Evolutionary conservation across 30 jellyfish, hydroid and myxozoan genomes (phyloP).

Genomic region (Cassiopea andromeda): DNA sequence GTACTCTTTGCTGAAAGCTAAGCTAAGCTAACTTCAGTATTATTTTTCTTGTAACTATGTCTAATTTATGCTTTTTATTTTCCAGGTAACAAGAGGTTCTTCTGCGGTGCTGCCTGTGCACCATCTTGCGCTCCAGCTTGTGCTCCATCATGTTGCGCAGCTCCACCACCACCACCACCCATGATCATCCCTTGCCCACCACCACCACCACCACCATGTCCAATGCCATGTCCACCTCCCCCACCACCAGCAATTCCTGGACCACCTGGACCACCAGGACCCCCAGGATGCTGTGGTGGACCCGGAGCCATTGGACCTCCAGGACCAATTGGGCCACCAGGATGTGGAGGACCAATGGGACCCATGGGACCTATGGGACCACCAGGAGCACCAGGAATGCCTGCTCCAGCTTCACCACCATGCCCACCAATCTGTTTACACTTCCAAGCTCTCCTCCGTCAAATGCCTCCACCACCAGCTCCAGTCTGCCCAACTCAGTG

Average conservation of each 20-base stretch:
- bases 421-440: slow-evolving; percentile 97
- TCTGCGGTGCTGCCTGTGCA: slow-evolving; percentile 83
- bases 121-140: slow-evolving; percentile 96
- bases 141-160: slow-evolving; percentile 90
- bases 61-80: slow-evolving; percentile 6
- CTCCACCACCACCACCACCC: slow-evolving; percentile 85
- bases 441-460: slow-evolving; percentile 86
- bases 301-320: slow-evolving; percentile 98
- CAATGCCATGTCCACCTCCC: slow-evolving; percentile 51
- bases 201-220: slow-evolving; percentile 91
- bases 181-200: slow-evolving; percentile 86
- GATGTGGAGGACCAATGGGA: slow-evolving; percentile 88
- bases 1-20: too few relatives aligned
- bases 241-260: slow-evolving; percentile 85
- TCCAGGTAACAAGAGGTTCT: slow-evolving; percentile 52
- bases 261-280: slow-evolving; percentile 91
- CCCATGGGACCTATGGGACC: slow-evolving; percentile 92
- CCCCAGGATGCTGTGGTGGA: slow-evolving; percentile 92
- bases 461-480: slow-evolving; percentile 84
- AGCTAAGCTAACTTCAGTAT: neutral
- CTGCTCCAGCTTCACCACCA: slow-evolving; percentile 87
- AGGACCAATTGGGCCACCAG: slow-evolving; percentile 93
- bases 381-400: slow-evolving; percentile 96
- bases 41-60: neutral
- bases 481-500: slow-evolving; percentile 73